Conservation (phyloP, 1,140 invertebrate genomes). For the Drosophila ohnishii region DNA sequence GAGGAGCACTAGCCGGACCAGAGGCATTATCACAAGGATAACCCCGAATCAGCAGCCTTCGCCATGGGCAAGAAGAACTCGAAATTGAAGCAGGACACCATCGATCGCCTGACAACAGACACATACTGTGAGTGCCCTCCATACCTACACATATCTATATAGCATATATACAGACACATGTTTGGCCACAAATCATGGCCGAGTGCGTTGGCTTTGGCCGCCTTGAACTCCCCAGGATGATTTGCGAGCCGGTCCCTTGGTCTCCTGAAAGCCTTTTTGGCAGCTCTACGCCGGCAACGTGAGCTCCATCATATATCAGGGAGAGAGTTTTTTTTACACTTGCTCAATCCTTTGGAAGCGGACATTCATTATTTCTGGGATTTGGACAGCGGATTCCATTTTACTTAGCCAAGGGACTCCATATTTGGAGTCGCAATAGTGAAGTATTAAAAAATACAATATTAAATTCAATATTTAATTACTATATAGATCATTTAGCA, state of each 20-base stretch:
- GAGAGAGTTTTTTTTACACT: conserved; percentile 15
- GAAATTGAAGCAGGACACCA: conserved; percentile 96
- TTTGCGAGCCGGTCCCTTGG: conserved; percentile 41
- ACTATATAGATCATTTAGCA: too few species aligned
- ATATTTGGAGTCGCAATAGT: too few species aligned
- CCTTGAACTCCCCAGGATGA: conserved; percentile 65
- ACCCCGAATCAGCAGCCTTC: conserved; percentile 32
- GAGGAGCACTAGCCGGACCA: conserved; percentile 6
- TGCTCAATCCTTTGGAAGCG: conserved; percentile 12
- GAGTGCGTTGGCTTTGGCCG: conserved; percentile 22
- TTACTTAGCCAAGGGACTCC: not conserved
- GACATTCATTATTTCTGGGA: conserved; percentile 24
- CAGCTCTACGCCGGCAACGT: conserved; percentile 42
- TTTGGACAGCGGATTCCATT: conserved; percentile 1
- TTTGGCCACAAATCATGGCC: conserved; percentile 42
- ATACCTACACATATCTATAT: not conserved
- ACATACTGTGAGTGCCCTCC: conserved; percentile 92
- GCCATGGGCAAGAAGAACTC: conserved; percentile 95
- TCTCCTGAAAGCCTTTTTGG: conserved; percentile 68
- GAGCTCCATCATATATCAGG: conserved; percentile 34
- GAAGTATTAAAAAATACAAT: too few species aligned
- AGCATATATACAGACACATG: not conserved
- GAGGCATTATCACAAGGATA: conserved; percentile 6
- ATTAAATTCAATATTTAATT: too few species aligned
- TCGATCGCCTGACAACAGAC: conserved; percentile 92